phyloP scores from a whole-genome alignment of 2,888 invertebrate genomes.

The Harpalus rufipes region DNA sequence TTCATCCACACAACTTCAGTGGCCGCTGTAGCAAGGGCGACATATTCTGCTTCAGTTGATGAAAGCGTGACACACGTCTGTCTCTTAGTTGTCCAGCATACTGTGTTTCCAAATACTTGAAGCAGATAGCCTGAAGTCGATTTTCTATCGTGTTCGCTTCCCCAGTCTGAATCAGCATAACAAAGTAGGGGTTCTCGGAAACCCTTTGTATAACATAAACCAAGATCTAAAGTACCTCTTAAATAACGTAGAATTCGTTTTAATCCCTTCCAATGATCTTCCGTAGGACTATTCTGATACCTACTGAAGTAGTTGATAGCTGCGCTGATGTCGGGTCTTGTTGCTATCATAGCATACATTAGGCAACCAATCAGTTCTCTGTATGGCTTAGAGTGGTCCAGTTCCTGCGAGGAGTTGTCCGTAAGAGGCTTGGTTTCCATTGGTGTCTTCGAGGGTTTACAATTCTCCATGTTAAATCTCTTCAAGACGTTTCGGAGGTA shows the following conservation, averaged over 20 bases:
- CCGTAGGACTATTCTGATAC: slow-evolving; percentile 57
- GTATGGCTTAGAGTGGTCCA: slow-evolving; percentile 37
- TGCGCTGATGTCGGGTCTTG: slow-evolving; percentile 63
- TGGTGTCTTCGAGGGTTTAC: slow-evolving; percentile 68
- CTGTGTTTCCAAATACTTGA: slow-evolving; percentile 69
- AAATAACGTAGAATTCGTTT: slow-evolving; percentile 70
- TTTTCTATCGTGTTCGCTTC: slow-evolving; percentile 69
- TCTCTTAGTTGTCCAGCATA: slow-evolving; percentile 71
- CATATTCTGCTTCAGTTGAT: slow-evolving; percentile 72
- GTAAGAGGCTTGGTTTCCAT: background rate
- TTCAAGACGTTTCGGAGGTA: slow-evolving; percentile 70
- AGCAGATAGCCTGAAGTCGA: slow-evolving; percentile 71
- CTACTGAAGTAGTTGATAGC: slow-evolving; percentile 65
- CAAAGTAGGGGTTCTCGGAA: slow-evolving; percentile 39
- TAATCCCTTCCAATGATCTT: slow-evolving; percentile 68
- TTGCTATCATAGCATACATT: slow-evolving; percentile 56
- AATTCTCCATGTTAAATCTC: slow-evolving; percentile 70
- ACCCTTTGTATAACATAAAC: slow-evolving; percentile 39
- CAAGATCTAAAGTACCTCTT: slow-evolving; percentile 62
- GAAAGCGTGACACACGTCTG: slow-evolving; percentile 71
- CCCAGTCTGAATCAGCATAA: slow-evolving; percentile 71
- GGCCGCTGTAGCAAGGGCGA: slow-evolving; percentile 70
- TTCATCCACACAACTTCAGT: background rate
- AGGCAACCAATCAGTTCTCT: slow-evolving; percentile 60
- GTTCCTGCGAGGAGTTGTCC: too few relatives aligned